Percentiles rank a stretch among this genome's conserved stretches.
These are phyloP conservation scores for Mythimna vitellina DNA, from an alignment of 2,888 invertebrate genomes.

Conservation along the genomic window DNA sequence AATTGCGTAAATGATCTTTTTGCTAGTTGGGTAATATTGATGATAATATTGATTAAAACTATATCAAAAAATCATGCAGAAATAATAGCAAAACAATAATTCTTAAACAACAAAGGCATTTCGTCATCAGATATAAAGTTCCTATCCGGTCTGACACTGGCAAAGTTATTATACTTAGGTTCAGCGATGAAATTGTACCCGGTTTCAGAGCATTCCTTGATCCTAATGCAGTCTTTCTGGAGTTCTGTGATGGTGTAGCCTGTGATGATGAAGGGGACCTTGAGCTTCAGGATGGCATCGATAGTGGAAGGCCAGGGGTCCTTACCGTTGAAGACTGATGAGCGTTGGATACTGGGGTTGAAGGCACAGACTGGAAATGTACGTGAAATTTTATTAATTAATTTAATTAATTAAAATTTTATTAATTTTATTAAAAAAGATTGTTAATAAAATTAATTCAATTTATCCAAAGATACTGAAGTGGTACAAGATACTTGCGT, in stretches of 20 bases:
- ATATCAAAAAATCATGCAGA: constrained; percentile 69
- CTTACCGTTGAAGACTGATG: constrained; percentile 91
- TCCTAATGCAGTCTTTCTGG: constrained; percentile 90
- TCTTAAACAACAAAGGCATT: constrained; percentile 93
- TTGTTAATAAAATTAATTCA: no score
- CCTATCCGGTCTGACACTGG: constrained; percentile 93
- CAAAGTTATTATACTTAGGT: constrained; percentile 91
- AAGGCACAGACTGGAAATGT: constrained; percentile 92
- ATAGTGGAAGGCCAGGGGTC: constrained; percentile 93
- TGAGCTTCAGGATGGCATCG: constrained; percentile 87
- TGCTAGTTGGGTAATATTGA: background rate
- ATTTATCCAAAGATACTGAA: no score
- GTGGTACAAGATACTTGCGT: no score
- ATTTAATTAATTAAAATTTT: no score
- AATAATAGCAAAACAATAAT: constrained; percentile 91
- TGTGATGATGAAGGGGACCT: constrained; percentile 92
- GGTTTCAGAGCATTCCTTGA: constrained; percentile 87
- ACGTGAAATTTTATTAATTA: no score
- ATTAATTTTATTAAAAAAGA: no score
- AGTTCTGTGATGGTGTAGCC: constrained; percentile 93
- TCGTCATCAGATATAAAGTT: constrained; percentile 94
- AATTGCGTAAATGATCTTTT: no score
- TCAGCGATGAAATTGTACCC: constrained; percentile 88
- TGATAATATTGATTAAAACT: no score
- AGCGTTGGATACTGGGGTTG: constrained; percentile 93